Conservation (phyloP, 2,113 vertebrate species). For the Halcyon malimbica region DNA sequence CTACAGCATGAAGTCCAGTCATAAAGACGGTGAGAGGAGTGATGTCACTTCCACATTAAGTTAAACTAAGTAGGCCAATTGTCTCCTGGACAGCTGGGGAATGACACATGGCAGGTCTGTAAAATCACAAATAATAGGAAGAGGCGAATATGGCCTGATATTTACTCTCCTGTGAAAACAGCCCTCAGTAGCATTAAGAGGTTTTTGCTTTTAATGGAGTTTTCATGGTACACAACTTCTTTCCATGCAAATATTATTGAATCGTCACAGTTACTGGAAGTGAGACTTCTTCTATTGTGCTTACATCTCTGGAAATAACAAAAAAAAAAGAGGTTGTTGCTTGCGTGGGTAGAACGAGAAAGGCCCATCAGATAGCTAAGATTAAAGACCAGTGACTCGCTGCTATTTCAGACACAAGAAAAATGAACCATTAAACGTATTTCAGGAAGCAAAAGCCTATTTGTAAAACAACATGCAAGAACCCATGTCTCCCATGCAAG, state of each 20-base stretch:
- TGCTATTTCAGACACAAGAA: neutral
- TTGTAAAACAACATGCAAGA: neutral
- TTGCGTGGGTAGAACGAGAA: neutral
- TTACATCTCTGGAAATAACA: neutral
- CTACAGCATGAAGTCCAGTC: neutral
- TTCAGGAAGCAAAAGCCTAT: neutral
- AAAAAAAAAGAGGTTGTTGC: neutral
- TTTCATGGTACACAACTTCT: neutral
- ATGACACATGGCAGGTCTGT: rapidly evolving
- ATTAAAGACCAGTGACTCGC: neutral
- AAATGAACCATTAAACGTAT: neutral
- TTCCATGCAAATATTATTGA: neutral
- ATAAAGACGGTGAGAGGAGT: neutral
- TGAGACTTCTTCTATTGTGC: neutral
- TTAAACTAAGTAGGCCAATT: neutral
- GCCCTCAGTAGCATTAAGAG: neutral
- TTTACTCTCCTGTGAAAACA: neutral
- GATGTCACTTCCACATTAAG: neutral
- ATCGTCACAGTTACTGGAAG: neutral
- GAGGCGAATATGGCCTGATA: neutral
- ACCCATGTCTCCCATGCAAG: neutral
- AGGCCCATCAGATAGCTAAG: neutral
- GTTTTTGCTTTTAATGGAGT: neutral
- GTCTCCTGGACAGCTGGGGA: neutral
- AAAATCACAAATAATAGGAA: neutral